A percentile compares a stretch with the other conserved stretches of the same genome.
These are phyloP conservation scores for Proales similis DNA, from an alignment of 1,140 invertebrate genomes.

Conservation along the genomic window DNA sequence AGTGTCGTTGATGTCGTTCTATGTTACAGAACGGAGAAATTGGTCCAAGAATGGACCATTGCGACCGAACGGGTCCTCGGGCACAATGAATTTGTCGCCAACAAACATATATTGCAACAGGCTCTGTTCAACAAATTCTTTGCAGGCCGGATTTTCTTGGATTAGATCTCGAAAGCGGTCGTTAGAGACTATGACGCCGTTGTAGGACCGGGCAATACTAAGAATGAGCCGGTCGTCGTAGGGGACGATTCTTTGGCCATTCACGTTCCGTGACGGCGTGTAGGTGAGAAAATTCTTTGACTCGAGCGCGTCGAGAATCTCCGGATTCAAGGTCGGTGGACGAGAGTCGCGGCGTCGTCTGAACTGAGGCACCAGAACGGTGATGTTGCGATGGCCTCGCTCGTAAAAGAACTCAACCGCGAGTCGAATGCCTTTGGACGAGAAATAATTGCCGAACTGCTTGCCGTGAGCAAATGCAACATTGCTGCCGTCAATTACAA, in stretches of 20 bases:
- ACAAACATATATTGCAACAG: slow-evolving; percentile 47
- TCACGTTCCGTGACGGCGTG: slow-evolving; percentile 19
- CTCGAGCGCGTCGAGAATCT: slow-evolving; percentile 10
- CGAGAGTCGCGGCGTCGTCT: background rate
- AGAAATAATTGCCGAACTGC: background rate
- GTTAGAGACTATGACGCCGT: slow-evolving; percentile 24
- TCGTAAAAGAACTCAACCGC: slow-evolving; percentile 15
- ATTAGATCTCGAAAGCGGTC: slow-evolving; percentile 19
- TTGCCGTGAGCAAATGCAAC: slow-evolving; percentile 1
- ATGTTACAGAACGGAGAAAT: too few species aligned
- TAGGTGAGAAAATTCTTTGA: background rate
- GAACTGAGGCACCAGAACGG: background rate
- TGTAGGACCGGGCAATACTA: slow-evolving; percentile 3
- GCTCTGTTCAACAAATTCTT: slow-evolving; percentile 10
- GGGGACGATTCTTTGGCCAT: slow-evolving; percentile 16
- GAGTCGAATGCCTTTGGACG: background rate
- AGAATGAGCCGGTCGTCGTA: slow-evolving; percentile 32
- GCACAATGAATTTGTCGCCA: slow-evolving; percentile 74
- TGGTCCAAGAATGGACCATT: slow-evolving; percentile 78
- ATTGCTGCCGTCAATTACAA: slow-evolving; percentile 30
- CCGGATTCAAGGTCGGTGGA: too few species aligned
- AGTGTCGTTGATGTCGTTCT: too few species aligned
- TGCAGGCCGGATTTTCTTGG: slow-evolving; percentile 1
- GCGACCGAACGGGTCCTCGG: slow-evolving; percentile 85
- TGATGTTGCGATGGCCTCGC: slow-evolving; percentile 13